A percentile compares a stretch with the other conserved stretches of the same genome.
Conservation (phyloP, 2,797 vertebrate species). For the Ctenopoma multispine region DNA sequence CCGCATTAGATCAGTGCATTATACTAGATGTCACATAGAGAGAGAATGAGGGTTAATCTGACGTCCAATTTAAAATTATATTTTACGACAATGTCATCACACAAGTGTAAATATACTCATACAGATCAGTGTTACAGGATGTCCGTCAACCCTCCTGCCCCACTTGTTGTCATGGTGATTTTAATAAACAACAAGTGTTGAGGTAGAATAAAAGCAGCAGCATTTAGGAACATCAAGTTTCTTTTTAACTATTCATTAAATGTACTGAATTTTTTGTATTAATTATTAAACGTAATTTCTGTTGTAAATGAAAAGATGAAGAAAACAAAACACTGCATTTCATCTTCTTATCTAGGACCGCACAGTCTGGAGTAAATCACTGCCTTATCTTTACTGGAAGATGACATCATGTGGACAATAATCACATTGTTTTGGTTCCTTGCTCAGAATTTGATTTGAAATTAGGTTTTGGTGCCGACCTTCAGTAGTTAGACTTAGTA, state of each 20-base stretch:
- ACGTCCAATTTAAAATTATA: slow-evolving; percentile 12
- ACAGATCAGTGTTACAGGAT: slow-evolving; percentile 1
- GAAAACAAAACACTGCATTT: slow-evolving; percentile 35
- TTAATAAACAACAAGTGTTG: slow-evolving; percentile 64
- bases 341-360: slow-evolving; percentile 26
- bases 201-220: slow-evolving; percentile 59
- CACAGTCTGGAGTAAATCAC: slow-evolving; percentile 1
- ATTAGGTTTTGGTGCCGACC: slow-evolving; percentile 34
- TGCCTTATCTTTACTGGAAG: slow-evolving; percentile 32
- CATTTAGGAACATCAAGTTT: slow-evolving; percentile 70
- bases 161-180: slow-evolving; percentile 57
- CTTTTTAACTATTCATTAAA: slow-evolving; percentile 77
- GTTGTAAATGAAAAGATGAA: slow-evolving; percentile 59
- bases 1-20: slow-evolving; percentile 33
- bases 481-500: slow-evolving; percentile 24
- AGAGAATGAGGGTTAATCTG: slow-evolving; percentile 20
- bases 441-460: slow-evolving; percentile 43
- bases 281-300: slow-evolving; percentile 67
- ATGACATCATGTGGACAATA: slow-evolving; percentile 24
- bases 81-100: neutral
- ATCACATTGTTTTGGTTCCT: slow-evolving; percentile 44
- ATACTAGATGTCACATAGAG: slow-evolving; percentile 15
- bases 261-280: slow-evolving; percentile 73
- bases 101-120: slow-evolving; percentile 15
- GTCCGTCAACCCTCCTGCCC: slow-evolving; percentile 1